Conservation (phyloP, 2,797 vertebrate genomes). For the Huso huso region DNA sequence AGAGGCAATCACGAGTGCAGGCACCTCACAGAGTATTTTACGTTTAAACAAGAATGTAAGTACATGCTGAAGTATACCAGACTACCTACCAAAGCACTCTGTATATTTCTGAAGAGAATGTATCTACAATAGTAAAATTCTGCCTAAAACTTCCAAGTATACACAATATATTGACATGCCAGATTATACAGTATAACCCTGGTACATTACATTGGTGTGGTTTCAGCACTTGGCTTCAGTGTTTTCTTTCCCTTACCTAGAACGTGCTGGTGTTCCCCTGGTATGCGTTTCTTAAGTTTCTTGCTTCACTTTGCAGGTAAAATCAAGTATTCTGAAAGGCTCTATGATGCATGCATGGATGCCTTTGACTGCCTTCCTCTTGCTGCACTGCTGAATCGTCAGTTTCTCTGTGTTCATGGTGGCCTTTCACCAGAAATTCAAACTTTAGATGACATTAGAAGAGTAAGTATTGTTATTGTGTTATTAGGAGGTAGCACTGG, state of each 20-base stretch:
- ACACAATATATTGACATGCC: too few species aligned
- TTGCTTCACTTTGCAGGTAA: constrained; percentile 67
- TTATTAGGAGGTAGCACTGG: too few species aligned
- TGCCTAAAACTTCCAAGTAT: too few species aligned
- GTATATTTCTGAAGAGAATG: too few species aligned
- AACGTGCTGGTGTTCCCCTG: too few species aligned
- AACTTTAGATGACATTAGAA: constrained; percentile 94
- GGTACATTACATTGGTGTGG: too few species aligned
- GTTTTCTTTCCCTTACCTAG: too few species aligned
- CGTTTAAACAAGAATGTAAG: constrained; percentile 99
- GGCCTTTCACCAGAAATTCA: constrained; percentile 95
- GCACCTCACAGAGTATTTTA: constrained; percentile 98
- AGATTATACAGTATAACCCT: too few species aligned
- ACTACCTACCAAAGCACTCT: too few species aligned
- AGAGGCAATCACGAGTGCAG: constrained; percentile 98
- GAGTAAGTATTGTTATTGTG: constrained; percentile 60
- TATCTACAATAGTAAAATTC: too few species aligned
- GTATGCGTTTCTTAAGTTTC: too few species aligned
- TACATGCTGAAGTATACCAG: constrained; percentile 17
- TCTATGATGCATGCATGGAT: constrained; percentile 97
- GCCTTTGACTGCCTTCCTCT: constrained; percentile 96
- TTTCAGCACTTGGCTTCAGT: too few species aligned
- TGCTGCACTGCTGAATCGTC: constrained; percentile 95
- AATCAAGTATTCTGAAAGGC: constrained; percentile 96
- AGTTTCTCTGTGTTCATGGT: constrained; percentile 96